These are phyloP conservation scores for Leucoraja ocellata DNA, from an alignment of 2,797 vertebrate genomes.

Conservation along the genomic window DNA sequence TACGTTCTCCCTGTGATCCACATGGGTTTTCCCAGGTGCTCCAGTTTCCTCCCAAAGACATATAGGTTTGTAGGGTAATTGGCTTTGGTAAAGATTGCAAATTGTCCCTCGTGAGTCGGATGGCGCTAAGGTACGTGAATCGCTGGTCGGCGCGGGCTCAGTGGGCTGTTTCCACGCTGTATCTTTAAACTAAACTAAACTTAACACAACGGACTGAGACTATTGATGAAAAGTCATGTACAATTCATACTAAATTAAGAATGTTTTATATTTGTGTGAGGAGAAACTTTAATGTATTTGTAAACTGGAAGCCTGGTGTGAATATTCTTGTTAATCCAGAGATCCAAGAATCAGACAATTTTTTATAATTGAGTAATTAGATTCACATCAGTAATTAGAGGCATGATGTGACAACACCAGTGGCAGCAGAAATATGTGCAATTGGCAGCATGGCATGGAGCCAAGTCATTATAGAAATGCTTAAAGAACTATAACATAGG, in stretches of 20 bases:
- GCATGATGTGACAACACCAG: constrained; percentile 10
- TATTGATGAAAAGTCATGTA: not conserved
- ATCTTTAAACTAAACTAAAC: not conserved
- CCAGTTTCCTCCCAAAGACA: no score
- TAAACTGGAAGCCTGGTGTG: not conserved
- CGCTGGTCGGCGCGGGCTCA: no score
- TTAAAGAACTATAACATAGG: not conserved
- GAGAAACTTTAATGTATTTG: not conserved
- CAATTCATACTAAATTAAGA: not conserved
- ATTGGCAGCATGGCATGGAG: not conserved
- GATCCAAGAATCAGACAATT: not conserved
- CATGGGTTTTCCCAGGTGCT: no score
- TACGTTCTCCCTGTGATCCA: no score
- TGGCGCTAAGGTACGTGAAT: no score
- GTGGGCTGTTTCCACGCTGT: no score
- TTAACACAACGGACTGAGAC: not conserved
- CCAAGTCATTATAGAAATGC: constrained; percentile 12
- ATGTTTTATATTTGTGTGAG: not conserved
- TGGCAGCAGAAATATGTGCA: not conserved
- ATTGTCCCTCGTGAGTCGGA: no score
- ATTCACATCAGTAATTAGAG: constrained; percentile 19
- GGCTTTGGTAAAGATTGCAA: no score
- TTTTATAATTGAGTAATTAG: constrained; percentile 34
- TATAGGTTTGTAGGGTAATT: no score
- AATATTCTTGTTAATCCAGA: constrained; percentile 3